Conservation (phyloP, 2,797 vertebrate genomes). For the Pseudomugil gertrudae region DNA sequence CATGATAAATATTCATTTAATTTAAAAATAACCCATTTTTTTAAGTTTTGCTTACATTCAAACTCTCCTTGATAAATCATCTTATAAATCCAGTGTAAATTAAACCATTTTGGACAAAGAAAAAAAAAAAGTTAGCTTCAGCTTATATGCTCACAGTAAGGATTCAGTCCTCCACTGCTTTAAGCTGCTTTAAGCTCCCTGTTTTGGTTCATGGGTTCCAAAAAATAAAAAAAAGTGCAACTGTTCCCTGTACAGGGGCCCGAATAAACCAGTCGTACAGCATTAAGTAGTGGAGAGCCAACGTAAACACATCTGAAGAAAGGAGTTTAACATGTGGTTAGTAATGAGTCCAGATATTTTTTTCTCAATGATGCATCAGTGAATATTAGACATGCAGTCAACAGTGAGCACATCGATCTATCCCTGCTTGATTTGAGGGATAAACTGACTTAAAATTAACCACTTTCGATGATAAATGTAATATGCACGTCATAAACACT, state of each 20-base stretch:
- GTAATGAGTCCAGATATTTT: slow-evolving; percentile 1
- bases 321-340: slow-evolving; percentile 3
- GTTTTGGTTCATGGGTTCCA: slow-evolving; percentile 32
- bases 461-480: not conserved
- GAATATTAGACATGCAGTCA: not conserved
- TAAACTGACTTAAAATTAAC: not conserved
- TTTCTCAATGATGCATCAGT: slow-evolving; percentile 7
- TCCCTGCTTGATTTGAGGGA: not conserved
- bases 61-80: not conserved
- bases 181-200: slow-evolving; percentile 10
- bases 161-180: slow-evolving; percentile 13
- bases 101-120: not conserved
- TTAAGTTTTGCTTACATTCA: not conserved
- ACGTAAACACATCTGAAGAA: slow-evolving; percentile 24
- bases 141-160: slow-evolving; percentile 4
- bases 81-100: not conserved
- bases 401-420: not conserved
- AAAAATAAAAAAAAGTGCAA: slow-evolving; percentile 17
- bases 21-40: not conserved
- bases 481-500: not conserved
- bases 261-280: slow-evolving; percentile 14
- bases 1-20: too few species aligned
- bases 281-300: not conserved
- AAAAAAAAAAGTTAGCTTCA: slow-evolving; percentile 14
- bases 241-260: slow-evolving; percentile 16